Base-by-base conservation (phyloP, 2,797 vertebrate species). In the Peromyscus eremicus region DNA sequence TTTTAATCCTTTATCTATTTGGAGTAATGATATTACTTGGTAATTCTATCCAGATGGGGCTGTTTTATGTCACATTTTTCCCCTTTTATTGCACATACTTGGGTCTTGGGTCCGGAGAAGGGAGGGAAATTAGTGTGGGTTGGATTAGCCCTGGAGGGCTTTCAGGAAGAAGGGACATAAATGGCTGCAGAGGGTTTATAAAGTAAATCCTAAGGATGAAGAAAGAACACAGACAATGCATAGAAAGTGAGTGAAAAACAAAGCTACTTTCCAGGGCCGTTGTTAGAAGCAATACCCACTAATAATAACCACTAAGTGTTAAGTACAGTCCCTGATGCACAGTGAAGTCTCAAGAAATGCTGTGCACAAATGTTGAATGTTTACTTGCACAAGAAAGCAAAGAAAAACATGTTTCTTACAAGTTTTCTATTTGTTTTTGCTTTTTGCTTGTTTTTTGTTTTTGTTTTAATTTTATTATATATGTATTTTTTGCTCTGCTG, bases 341-440 rank as follows among this genome's bases (percentile, higher is more conserved):
- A 79, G 25, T 71, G 29, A 40, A 46, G 46, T 73, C 73, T 93
- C 76, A 62, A 10, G 80, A 66, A 84, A 80, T 64, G 32, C 68
- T 94, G 60, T 40, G 32, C 79, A 17, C 37, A 87, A 77, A 57
- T 71, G 34, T 70, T 52, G 34, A 92, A 49, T 88, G 49, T 60
- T 76, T 92, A 37, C 46, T 83, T 93, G 84, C 55, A 93, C 5
- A 77, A 70, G 75, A 92, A 34, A 23, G 62, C 12, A 88, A 66
- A 91, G 73, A 43, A 85, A 87, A 83, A 21, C 52, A 82, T n/a
- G 23, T 46, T 90, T 80, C 79, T 79, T 92, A 6, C 19, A 82
- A 64, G 29, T 91, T 0, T 85, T 76, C 81, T 97, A 4, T 93
- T 77, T 94, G 27, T 37, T 75, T 52, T 52, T 52, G 52, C 52